Evolutionary conservation across 2,888 invertebrate genomes (phyloP).

Genomic region (Eupithecia inturbata): DNA sequence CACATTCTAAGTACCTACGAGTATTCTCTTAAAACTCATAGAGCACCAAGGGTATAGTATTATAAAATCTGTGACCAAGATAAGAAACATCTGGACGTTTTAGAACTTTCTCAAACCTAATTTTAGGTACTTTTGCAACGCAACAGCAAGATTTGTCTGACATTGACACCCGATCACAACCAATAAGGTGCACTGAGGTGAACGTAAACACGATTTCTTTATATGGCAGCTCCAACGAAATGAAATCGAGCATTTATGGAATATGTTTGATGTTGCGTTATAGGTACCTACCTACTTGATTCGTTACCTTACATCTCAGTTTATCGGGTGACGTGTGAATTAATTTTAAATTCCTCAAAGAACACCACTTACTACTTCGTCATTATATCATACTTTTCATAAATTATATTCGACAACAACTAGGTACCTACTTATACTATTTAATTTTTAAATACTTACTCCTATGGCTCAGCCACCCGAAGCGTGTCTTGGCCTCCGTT

Average conservation of each 20-base stretch:
- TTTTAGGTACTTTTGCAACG: slow-evolving; percentile 26
- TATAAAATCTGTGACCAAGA: no score
- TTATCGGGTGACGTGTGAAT: neutral
- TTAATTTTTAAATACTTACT: neutral
- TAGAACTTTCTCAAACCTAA: neutral
- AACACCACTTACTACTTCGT: neutral
- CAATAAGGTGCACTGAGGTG: slow-evolving; percentile 67
- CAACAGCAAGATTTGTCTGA: slow-evolving; percentile 52
- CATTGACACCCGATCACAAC: slow-evolving; percentile 69
- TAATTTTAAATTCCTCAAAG: neutral
- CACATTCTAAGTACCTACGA: no score
- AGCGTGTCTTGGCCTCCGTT: no score
- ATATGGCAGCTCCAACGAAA: slow-evolving; percentile 54
- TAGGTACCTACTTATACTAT: neutral
- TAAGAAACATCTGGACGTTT: neutral
- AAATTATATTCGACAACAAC: neutral
- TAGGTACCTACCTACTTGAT: neutral
- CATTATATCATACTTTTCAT: neutral
- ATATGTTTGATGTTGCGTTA: slow-evolving; percentile 1
- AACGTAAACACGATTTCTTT: slow-evolving; percentile 72
- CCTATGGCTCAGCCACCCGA: no score
- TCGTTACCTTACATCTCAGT: neutral
- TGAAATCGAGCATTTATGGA: neutral
- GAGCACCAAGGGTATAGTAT: no score
- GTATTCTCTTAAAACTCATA: neutral